phyloP scores from a whole-genome alignment of 2,113 vertebrate genomes.

The Hippolais icterina region DNA sequence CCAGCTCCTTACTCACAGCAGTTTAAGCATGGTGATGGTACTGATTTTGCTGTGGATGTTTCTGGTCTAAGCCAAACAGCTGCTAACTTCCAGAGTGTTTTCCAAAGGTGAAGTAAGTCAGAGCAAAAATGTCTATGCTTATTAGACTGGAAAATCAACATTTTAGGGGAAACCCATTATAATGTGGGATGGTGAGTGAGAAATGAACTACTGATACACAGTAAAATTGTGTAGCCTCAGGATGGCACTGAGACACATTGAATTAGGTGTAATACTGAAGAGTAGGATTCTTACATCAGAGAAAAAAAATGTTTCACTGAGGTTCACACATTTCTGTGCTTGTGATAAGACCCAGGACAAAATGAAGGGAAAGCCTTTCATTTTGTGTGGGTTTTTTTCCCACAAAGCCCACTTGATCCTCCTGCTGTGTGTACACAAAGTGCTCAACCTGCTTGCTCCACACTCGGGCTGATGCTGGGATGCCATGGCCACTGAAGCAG shows the following conservation, averaged over 20 bases:
- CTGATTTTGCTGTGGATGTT: neutral
- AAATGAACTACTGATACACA: neutral
- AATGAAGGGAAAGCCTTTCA: neutral
- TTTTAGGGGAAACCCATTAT: neutral
- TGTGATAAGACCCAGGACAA: neutral
- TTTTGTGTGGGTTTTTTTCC: fast-evolving
- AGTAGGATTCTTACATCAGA: neutral
- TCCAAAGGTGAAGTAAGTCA: neutral
- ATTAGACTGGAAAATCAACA: neutral
- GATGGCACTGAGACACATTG: fast-evolving
- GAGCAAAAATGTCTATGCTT: neutral
- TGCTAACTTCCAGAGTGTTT: neutral
- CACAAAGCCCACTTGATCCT: neutral
- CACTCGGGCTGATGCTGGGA: neutral
- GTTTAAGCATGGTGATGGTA: neutral
- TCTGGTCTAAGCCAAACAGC: neutral
- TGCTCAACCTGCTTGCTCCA: neutral
- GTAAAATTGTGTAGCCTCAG: neutral
- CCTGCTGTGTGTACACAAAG: neutral
- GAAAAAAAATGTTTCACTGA: neutral
- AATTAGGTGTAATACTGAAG: neutral
- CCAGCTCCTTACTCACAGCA: neutral
- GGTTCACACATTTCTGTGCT: neutral
- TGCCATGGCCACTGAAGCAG: neutral
- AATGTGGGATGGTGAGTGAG: neutral